Base-by-base conservation (phyloP, 2,797 vertebrate species). In the Sebastes cheni region DNA sequence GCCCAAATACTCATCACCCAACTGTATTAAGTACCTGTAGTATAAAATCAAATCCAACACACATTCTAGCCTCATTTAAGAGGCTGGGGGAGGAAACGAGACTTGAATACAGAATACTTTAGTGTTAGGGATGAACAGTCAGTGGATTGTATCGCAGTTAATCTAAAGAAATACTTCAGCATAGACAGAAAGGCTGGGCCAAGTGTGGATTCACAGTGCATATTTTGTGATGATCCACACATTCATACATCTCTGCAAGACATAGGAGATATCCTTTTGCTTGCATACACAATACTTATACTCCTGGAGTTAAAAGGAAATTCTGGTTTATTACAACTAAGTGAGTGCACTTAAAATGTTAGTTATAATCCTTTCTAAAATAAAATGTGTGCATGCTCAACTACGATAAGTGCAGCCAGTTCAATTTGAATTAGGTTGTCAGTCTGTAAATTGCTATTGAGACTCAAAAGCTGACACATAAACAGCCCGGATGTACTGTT, bases 1-100 rank as follows among this genome's bases (percentile, higher is more conserved):
- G 66, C 73, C 73, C 79, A 87, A 88, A 87, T 84, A 80, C 79
- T 84, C 77, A 83, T 80, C 83, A 83, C 30, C 75, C 36, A 66
- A 34, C 67, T 86, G 72, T 85, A 80, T 86, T 76, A 86, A 78
- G 66, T 62, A 69, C 60, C 39, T 59, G 50, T 59, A 34, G 71
- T 62, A 77, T 69, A 67, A 69, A 81, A 61, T 72, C 71, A 67
- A 60, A 87, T 62, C n/a, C 29, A 34, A 14, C 73, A 62, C 36
- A 70, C 12, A 34, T 64, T 36, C 32, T 36, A 5, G 61, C 61
- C n/a, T 64, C 29, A 36, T 64, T 64, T 64, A 22, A 55, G 54
- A 60, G 11, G 16, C 23, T 18, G 14, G 6, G 27, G 30, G 60
- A 32, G 46, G 23, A 67, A 71, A 52, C 27, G 9, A 61, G 61